Percentiles rank a stretch among this genome's conserved stretches.
phyloP scores from a whole-genome alignment of 2,113 vertebrate species.

The Hippolais icterina region DNA sequence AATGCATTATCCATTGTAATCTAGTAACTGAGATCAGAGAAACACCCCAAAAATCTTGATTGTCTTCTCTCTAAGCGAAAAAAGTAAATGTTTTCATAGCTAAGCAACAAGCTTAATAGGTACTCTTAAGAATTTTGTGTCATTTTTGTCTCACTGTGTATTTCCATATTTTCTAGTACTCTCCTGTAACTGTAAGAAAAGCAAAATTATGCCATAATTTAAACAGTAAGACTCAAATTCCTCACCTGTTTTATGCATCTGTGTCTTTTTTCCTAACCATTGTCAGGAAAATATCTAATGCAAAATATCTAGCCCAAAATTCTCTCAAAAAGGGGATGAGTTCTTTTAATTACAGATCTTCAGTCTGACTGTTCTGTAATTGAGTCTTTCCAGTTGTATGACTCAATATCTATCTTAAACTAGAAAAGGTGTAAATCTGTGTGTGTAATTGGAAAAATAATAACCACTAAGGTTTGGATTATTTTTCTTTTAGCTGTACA shows the following conservation, averaged over 20 bases:
- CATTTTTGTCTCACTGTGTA: background rate
- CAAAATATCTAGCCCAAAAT: background rate
- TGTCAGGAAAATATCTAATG: background rate
- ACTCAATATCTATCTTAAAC: background rate
- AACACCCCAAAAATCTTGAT: background rate
- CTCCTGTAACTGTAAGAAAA: background rate
- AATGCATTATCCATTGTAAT: background rate
- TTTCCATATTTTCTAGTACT: background rate
- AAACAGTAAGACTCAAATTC: background rate
- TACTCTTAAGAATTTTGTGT: background rate
- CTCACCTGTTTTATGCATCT: background rate
- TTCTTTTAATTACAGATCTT: background rate
- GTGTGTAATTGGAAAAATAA: background rate
- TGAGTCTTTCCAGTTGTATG: background rate
- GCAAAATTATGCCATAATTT: background rate
- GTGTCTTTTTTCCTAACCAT: background rate
- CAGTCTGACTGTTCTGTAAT: background rate
- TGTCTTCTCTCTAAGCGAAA: background rate
- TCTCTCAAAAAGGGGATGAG: background rate
- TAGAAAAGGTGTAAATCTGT: background rate
- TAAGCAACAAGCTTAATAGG: background rate
- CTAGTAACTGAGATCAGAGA: background rate
- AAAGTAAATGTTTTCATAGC: background rate
- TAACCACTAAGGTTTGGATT: background rate
- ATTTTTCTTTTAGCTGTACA: slow-evolving; percentile 80